phyloP scores from a whole-genome alignment of 1,140 invertebrate species.

The Fopius arisanus region DNA sequence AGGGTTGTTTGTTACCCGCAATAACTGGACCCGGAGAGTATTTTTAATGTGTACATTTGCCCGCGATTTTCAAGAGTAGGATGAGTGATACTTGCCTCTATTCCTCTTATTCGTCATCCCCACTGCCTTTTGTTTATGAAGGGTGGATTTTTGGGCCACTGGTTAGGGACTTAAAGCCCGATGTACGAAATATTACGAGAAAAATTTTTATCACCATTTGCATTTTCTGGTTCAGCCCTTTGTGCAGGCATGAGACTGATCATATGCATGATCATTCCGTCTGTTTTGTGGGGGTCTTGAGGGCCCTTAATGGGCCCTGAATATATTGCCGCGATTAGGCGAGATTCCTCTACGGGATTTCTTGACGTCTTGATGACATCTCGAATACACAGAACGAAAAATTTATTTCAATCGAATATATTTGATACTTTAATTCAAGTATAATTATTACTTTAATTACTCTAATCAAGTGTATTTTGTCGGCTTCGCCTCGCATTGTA shows the following conservation, averaged over 20 bases:
- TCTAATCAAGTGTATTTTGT: too few species aligned
- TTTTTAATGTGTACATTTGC: neutral
- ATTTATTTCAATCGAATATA: too few species aligned
- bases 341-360: neutral
- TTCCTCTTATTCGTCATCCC: neutral
- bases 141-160: neutral
- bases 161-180: neutral
- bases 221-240: conserved; percentile 25
- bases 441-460: too few species aligned
- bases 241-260: conserved; percentile 37
- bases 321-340: neutral
- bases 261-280: conserved; percentile 33
- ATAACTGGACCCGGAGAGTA: neutral
- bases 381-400: too few species aligned
- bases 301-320: neutral
- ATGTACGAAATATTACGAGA: conserved; percentile 38
- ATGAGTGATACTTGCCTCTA: too few species aligned
- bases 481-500: too few species aligned
- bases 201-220: conserved; percentile 19
- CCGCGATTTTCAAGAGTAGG: neutral
- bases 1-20: neutral
- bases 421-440: too few species aligned
- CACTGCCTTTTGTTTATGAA: neutral
- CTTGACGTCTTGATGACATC: neutral
- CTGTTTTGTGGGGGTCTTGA: conserved; percentile 13